Conservation (phyloP, 2,113 vertebrate genomes). For the Xiphophorus maculatus region DNA sequence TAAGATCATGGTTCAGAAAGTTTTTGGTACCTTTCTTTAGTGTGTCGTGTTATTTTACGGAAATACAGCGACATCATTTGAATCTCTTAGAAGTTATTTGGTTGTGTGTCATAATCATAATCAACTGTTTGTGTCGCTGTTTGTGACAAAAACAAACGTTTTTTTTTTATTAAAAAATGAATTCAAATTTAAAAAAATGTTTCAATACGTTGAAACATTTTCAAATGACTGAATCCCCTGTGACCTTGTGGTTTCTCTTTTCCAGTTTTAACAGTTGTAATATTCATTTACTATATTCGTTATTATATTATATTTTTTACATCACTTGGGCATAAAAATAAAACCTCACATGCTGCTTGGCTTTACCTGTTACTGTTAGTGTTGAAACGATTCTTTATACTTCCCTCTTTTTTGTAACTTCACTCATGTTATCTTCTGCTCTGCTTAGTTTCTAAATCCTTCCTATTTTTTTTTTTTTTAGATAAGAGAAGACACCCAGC, state of each 20-base stretch:
- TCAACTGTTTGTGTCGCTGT: too few species aligned
- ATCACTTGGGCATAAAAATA: not conserved
- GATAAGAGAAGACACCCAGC: not conserved
- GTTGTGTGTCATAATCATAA: too few species aligned
- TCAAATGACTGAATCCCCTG: too few species aligned
- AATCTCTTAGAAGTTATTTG: too few species aligned
- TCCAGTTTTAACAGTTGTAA: not conserved
- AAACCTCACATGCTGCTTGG: not conserved
- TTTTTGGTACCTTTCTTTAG: too few species aligned
- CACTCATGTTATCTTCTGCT: slow-evolving; percentile 4
- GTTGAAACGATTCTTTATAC: not conserved
- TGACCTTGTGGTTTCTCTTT: not conserved
- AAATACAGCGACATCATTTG: too few species aligned
- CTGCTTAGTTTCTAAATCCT: not conserved
- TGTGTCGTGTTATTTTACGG: too few species aligned
- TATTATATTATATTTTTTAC: not conserved
- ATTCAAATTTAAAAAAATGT: too few species aligned
- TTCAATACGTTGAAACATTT: too few species aligned
- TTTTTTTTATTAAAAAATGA: too few species aligned
- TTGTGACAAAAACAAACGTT: too few species aligned
- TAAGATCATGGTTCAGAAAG: too few species aligned
- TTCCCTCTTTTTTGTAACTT: slow-evolving; percentile 7
- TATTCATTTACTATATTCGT: not conserved
- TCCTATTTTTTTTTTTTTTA: slow-evolving; percentile 4
- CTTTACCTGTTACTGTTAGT: not conserved